Base-by-base conservation (phyloP, 2,113 vertebrate genomes). In the Stomatorhinus ivindoensis region DNA sequence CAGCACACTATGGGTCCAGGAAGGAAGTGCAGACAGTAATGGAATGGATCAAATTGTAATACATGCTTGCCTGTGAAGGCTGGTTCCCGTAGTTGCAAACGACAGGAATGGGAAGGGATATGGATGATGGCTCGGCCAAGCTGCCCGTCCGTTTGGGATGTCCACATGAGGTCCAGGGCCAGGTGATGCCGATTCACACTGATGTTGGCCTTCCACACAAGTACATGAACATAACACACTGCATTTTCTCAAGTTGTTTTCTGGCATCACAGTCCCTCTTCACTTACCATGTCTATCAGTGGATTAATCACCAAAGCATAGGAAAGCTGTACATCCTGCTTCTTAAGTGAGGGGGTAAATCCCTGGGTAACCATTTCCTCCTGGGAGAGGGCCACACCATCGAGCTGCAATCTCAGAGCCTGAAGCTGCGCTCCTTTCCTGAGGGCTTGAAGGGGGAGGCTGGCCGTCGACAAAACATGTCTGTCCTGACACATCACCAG, bases 41-140 rank as follows among this genome's bases (percentile, higher is more conserved):
- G 61, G n/a, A 31, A 65, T 27, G 4, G 17, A 48, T 17, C 27
- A 2, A 88, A 27, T 1, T 50, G 50, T 31, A 53, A 39, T 19
- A 19, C 21, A 48, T 4, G 13, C 88, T 85, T 90, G 55, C 89
- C 89, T 87, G 69, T 27, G 24, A 87, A 90, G 6, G 7, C 19
- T 2, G 89, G 61, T 10, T 73, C 5, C 1, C 24, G 44, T 13
- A n/a, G 31, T 10, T 35, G 82, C 4, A 21, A 11, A 27, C 39
- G 61, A 53, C 89, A 90, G n/a, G 58, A 80, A 24, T 90, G 84
- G 48, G n/a, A 17, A 10, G 89, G 89, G 24, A 90, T 47, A 47
- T 87, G 50, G 35, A 90, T 87, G 55, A 90, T 21, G 8, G 31
- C 86, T 46, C 24, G 61, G 86, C 21, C 69, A 39, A 27, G 48